These are phyloP conservation scores for Chymomyza costata DNA, from an alignment of 1,140 invertebrate genomes.

Conservation along the genomic window DNA sequence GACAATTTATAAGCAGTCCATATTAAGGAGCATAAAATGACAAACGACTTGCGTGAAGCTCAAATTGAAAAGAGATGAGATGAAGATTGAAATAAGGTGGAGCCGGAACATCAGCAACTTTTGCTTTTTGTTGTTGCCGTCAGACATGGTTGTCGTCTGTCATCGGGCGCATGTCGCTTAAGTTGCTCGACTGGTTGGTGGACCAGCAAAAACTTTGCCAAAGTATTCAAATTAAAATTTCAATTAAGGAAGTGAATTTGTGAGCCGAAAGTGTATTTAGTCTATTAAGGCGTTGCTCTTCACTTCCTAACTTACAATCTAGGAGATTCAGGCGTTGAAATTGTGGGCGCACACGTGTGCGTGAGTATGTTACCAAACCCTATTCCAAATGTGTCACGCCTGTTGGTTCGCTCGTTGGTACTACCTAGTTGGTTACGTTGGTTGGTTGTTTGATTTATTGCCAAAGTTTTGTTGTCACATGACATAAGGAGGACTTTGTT, in stretches of 20 bases:
- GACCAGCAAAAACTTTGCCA: conserved; percentile 63
- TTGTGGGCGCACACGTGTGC: conserved; percentile 32
- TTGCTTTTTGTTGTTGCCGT: conserved; percentile 64
- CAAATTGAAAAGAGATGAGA: conserved; percentile 71
- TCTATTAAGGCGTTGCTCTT: conserved; percentile 61
- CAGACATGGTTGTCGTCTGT: conserved; percentile 7
- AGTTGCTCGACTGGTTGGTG: conserved; percentile 40
- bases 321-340: conserved; percentile 53
- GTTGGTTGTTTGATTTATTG: conserved; percentile 66
- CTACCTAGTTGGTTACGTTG: conserved; percentile 21
- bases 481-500: conserved; percentile 69
- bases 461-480: conserved; percentile 69
- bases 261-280: conserved; percentile 70
- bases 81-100: conserved; percentile 32
- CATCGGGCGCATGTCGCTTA: not conserved
- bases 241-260: conserved; percentile 73
- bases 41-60: conserved; percentile 67
- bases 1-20: too few species aligned
- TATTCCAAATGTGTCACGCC: too few species aligned
- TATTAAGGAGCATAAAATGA: conserved; percentile 71
- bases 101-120: conserved; percentile 40
- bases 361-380: conserved; percentile 76
- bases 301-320: too few species aligned
- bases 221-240: conserved; percentile 74
- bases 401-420: conserved; percentile 77